Evolutionary conservation across 2,888 invertebrate species (phyloP), one percentile per base, ranked within the genome.

Genomic region (Chymomyza caudatula): DNA sequence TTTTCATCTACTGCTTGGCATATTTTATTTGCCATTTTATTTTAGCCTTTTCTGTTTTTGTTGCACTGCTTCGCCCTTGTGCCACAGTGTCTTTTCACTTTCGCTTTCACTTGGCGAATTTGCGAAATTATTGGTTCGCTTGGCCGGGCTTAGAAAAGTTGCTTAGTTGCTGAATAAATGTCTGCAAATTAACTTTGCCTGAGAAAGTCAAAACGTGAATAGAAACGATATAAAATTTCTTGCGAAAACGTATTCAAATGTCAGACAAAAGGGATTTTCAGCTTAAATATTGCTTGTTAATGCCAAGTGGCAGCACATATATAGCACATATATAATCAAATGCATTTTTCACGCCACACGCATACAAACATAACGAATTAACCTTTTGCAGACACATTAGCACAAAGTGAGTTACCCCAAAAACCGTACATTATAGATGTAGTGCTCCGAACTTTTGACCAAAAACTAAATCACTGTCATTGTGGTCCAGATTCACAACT

Each of bases 381-480:
- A 2, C 29, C 29, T 37, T 37, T 25, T 23, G 29, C 29, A 8
- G 29, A 8, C 29, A 5, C 6, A 29, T 0, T 29, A 29, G n/a
- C n/a, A n/a, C n/a, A n/a, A n/a, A n/a, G n/a, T n/a, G n/a, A n/a
- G n/a, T n/a, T n/a, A n/a, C n/a, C n/a, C n/a, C n/a, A n/a, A n/a
- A n/a, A n/a, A n/a, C n/a, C n/a, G n/a, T n/a, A n/a, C n/a, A n/a
- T n/a, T n/a, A n/a, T n/a, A 25, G 5, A 5, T 25, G 25, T 65
- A 72, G 52, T 67, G 67, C 44, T 65, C 42, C 17, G 60, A 37
- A n/a, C n/a, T n/a, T 47, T 47, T 15, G 70, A 77, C 84, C 84
- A 76, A 84, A 86, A 86, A 81, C 82, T 82, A 82, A 82, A 82
- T 82, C 82, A 82, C 86, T 82, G 82, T 82, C 82, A 78, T 67